Evolutionary conservation across 2,113 vertebrate species (phyloP).

Genomic region (Ploceus nigricollis): DNA sequence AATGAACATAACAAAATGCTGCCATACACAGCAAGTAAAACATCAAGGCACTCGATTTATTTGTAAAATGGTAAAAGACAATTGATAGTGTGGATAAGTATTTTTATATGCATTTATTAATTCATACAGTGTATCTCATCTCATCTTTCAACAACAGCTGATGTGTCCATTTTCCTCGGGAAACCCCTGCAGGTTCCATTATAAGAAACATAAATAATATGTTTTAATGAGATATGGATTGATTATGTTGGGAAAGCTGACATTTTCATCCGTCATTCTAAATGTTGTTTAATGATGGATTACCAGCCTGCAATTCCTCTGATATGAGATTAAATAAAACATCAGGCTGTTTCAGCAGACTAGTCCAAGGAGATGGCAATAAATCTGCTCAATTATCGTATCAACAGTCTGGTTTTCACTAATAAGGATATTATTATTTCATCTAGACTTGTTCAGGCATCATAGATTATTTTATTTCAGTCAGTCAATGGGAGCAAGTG

Average conservation of each 20-base stretch:
- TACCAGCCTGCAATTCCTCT: constrained; percentile 92
- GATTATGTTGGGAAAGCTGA: constrained; percentile 90
- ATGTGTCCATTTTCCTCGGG: constrained; percentile 78
- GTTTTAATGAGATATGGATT: constrained; percentile 96
- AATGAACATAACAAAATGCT: background rate
- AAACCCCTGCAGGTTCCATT: constrained; percentile 82
- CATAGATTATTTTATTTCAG: constrained; percentile 94
- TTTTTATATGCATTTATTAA: constrained; percentile 89
- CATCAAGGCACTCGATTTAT: constrained; percentile 65
- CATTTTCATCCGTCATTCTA: constrained; percentile 93
- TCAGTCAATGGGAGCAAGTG: constrained; percentile 84
- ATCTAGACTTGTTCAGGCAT: constrained; percentile 95
- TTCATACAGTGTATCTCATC: constrained; percentile 89
- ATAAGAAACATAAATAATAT: constrained; percentile 95
- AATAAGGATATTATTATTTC: constrained; percentile 99
- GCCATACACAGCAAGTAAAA: background rate
- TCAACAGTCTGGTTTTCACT: constrained; percentile 90
- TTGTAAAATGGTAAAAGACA: constrained; percentile 71
- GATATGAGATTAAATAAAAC: constrained; percentile 97
- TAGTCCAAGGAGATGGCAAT: constrained; percentile 84
- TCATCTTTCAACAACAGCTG: constrained; percentile 87
- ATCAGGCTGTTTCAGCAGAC: constrained; percentile 88
- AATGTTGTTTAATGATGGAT: constrained; percentile 94
- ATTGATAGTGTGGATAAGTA: constrained; percentile 81
- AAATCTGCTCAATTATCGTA: constrained; percentile 95